Conservation (phyloP, 2,113 vertebrate genomes). For the Epinephelus fuscoguttatus region DNA sequence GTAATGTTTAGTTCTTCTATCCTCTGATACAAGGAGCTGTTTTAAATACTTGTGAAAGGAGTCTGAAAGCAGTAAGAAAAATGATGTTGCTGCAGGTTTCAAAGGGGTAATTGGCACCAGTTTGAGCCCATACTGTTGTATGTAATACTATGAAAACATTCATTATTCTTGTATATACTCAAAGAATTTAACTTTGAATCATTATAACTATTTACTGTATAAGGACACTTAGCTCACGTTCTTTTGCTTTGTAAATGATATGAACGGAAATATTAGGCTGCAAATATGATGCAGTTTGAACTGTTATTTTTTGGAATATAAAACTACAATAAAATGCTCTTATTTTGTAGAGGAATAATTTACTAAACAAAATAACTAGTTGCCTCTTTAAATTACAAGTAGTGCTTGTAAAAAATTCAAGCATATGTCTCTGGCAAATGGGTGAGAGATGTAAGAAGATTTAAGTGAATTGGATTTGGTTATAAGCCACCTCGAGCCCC, state of each 20-base stretch:
- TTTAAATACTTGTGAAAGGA: no score
- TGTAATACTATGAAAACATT: neutral
- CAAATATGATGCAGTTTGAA: neutral
- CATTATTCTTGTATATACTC: slow-evolving; percentile 3
- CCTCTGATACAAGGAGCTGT: slow-evolving; percentile 1
- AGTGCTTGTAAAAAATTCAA: slow-evolving; percentile 14
- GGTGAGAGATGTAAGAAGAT: slow-evolving; percentile 81
- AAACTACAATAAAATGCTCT: slow-evolving; percentile 6
- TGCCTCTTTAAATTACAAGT: neutral
- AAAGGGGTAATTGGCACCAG: neutral
- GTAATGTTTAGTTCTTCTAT: neutral
- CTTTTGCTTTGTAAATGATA: neutral
- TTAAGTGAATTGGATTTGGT: slow-evolving; percentile 85
- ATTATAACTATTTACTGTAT: slow-evolving; percentile 19
- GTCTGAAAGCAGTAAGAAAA: no score
- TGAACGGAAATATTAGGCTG: slow-evolving; percentile 12
- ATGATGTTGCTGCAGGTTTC: no score
- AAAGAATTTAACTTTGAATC: neutral
- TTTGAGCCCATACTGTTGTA: neutral
- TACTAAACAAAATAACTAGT: neutral
- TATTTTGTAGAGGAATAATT: slow-evolving; percentile 7
- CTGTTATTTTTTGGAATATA: neutral
- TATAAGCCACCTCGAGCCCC: slow-evolving; percentile 77
- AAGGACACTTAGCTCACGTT: slow-evolving; percentile 7
- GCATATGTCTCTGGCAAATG: slow-evolving; percentile 42